Conservation (phyloP, 2,888 invertebrate species). For the Lymantria dispar region DNA sequence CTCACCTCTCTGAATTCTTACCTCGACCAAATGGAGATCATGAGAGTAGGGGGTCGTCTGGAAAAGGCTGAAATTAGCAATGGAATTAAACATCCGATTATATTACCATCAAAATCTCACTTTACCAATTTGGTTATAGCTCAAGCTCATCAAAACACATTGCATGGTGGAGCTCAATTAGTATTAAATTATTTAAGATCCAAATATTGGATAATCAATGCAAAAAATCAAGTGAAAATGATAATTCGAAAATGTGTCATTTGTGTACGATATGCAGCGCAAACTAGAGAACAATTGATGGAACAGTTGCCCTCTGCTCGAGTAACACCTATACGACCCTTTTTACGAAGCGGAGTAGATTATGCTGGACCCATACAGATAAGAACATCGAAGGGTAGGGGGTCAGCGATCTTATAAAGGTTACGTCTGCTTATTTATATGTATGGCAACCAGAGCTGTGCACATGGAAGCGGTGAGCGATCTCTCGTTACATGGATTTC, state of each 20-base stretch:
- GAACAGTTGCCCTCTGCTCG: neutral
- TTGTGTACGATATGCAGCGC: neutral
- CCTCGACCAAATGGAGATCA: neutral
- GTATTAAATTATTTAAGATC: neutral
- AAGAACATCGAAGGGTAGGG: slow-evolving; percentile 8
- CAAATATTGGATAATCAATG: neutral
- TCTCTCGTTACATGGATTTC: slow-evolving; percentile 27
- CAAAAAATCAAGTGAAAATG: neutral
- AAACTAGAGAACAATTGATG: neutral
- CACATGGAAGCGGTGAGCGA: slow-evolving; percentile 36
- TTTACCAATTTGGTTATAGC: neutral
- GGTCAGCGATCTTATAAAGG: slow-evolving; percentile 11
- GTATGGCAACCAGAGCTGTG: slow-evolving; percentile 28
- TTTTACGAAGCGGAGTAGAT: neutral
- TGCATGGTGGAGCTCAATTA: slow-evolving; percentile 3
- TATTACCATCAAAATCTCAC: neutral
- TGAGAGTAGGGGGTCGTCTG: slow-evolving; percentile 5
- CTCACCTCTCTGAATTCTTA: neutral
- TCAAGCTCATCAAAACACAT: neutral
- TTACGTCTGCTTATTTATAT: slow-evolving; percentile 22
- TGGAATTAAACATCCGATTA: slow-evolving; percentile 2
- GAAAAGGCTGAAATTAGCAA: neutral
- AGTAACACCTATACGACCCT: neutral
- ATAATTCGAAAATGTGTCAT: neutral
- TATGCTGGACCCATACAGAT: neutral